These are phyloP conservation scores for Ornithoptera alexandrae DNA, from an alignment of 2,888 invertebrate species.

Conservation along the genomic window DNA sequence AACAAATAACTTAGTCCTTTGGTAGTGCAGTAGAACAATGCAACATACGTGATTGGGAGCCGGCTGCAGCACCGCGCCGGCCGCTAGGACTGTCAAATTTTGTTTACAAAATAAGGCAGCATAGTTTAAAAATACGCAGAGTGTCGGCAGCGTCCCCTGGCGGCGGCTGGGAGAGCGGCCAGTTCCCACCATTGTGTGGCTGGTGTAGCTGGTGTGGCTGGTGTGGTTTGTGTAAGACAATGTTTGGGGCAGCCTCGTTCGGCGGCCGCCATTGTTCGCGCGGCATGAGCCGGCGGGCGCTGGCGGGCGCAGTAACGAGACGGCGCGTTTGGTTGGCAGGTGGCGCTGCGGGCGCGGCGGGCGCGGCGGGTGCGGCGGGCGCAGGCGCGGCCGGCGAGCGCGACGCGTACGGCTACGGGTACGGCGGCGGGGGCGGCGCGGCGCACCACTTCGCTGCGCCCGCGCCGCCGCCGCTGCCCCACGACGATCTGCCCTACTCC, in stretches of 20 bases:
- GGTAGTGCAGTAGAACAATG: too few species aligned
- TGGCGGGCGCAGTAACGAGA: constrained; percentile 17
- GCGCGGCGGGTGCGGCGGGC: constrained; percentile 40
- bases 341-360: constrained; percentile 56
- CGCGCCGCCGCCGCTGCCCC: constrained; percentile 82
- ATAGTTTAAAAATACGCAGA: constrained; percentile 43
- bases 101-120: constrained; percentile 26
- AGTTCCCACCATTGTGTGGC: constrained; percentile 56
- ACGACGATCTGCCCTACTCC: constrained; percentile 90
- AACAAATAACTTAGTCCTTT: too few species aligned
- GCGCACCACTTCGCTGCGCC: constrained; percentile 81
- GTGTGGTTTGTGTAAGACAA: constrained; percentile 25
- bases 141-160: constrained; percentile 39
- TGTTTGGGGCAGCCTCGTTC: background rate
- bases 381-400: constrained; percentile 53
- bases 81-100: constrained; percentile 7
- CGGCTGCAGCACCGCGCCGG: background rate
- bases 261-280: too few species aligned
- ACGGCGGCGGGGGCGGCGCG: constrained; percentile 63
- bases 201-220: constrained; percentile 46
- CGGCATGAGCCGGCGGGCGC: constrained; percentile 45
- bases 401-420: constrained; percentile 72
- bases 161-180: constrained; percentile 39
- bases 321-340: too few species aligned
- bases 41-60: background rate